These are phyloP conservation scores for Eubasilissa splendida DNA, from an alignment of 2,888 invertebrate species.

Conservation along the genomic window DNA sequence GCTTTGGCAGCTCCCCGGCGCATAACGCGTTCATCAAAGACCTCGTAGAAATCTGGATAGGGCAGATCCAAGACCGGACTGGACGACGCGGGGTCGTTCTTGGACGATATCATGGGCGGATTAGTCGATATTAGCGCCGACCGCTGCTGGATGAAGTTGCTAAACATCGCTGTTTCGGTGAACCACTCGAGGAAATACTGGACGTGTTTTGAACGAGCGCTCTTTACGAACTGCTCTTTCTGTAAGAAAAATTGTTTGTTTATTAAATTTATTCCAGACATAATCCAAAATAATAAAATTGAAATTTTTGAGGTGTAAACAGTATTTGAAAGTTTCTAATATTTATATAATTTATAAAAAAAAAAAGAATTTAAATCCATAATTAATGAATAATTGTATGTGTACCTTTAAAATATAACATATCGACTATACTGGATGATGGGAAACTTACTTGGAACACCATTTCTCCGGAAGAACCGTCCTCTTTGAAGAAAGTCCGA, in stretches of 20 bases:
- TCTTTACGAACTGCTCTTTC: conserved; percentile 82
- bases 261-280: too few relatives aligned
- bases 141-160: conserved; percentile 78
- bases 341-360: conserved; percentile 36
- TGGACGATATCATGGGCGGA: conserved; percentile 51
- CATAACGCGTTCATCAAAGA: conserved; percentile 62
- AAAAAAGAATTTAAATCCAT: conserved; percentile 15
- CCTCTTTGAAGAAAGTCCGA: conserved; percentile 70
- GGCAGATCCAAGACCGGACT: conserved; percentile 64
- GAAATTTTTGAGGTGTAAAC: too few relatives aligned
- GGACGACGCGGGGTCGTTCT: conserved; percentile 48
- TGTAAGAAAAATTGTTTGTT: conserved; percentile 64
- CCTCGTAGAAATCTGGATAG: conserved; percentile 67
- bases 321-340: not conserved
- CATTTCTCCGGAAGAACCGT: conserved; percentile 46
- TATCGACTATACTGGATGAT: not conserved
- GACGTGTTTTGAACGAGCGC: conserved; percentile 76
- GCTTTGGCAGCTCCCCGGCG: conserved; percentile 21
- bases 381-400: conserved; percentile 59
- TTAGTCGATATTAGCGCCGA: conserved; percentile 59
- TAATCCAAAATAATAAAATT: too few relatives aligned
- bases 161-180: conserved; percentile 89
- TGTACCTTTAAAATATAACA: not conserved
- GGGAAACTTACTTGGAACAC: conserved; percentile 21
- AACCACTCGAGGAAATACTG: conserved; percentile 90